Base-by-base conservation (phyloP, 2,888 invertebrate species). In the Yponomeuta plumbellus region DNA sequence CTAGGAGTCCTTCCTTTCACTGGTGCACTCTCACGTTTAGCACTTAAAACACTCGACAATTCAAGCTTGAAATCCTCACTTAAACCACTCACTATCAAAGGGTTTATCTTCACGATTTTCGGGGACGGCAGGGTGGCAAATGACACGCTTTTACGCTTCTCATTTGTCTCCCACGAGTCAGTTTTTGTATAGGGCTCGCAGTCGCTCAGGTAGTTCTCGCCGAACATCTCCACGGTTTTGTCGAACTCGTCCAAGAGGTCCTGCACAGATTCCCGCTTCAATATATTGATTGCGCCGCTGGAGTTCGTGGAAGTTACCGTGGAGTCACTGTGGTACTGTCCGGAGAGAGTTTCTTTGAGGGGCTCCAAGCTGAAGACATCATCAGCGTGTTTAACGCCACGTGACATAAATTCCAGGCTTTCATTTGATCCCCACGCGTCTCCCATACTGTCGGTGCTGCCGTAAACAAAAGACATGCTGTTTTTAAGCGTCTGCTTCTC, bases 131-230 rank as follows among this genome's bases (percentile, higher is more conserved):
- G 70, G 6, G 81, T 79, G 67, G 79, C 80, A 67, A 87, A 88
- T 0, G 90, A 91, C 0, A 77, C 76, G 75, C 91, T 91, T 70
- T 81, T 86, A 4, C 90, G 75, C 67, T 87, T 88, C 69, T 85
- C 82, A 17, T 17, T 52, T 5, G 74, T 71, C 0, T 78, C 68
- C 1, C 77, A 71, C 26, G 81, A 68, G 5, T 68, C 72, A 0
- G 84, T 75, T 69, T 82, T 84, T 0, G 88, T 88, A 61, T 91
- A 91, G 0, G 88, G 81, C 71, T 91, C 91, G 70, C 86, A 80
- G 74, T 91, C 91, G 77, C 91, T 91, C 56, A 83, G 68, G 69
- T 91, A 91, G 70, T 76, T 86, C 71, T 91, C 91, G 72, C 86
- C 85, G 68, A 91, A 90, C 75, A 87, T 70, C 40, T 89, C 89